A percentile compares a stretch with the other conserved stretches of the same genome.
Conservation (phyloP, 2,797 vertebrate genomes). For the Anolis apletophallus region DNA sequence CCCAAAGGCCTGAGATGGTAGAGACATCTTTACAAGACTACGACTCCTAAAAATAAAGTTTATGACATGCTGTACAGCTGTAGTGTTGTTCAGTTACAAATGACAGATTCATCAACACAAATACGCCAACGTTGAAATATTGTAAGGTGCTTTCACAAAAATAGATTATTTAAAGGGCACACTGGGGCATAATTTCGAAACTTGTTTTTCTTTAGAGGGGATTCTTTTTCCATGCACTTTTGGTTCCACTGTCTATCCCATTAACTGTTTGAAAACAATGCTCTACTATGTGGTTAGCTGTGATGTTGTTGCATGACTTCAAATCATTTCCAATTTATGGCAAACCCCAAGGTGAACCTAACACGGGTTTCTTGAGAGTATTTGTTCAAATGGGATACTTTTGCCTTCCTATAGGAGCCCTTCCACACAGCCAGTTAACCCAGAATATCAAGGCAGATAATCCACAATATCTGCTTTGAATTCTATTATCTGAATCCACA, state of each 20-base stretch:
- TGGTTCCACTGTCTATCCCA: slow-evolving; percentile 31
- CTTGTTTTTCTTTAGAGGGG: slow-evolving; percentile 3
- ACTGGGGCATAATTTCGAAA: slow-evolving; percentile 41
- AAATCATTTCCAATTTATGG: too few relatives aligned
- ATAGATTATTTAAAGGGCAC: slow-evolving; percentile 57
- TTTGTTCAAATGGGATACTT: too few relatives aligned
- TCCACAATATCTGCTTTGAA: too few relatives aligned
- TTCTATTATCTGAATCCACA: too few relatives aligned
- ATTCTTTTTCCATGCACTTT: slow-evolving; percentile 27
- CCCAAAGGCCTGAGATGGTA: slow-evolving; percentile 31
- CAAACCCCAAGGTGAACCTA: background rate
- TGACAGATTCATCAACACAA: slow-evolving; percentile 63
- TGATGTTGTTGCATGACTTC: too few relatives aligned
- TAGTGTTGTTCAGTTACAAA: slow-evolving; percentile 51
- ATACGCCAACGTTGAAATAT: slow-evolving; percentile 57
- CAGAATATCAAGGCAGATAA: too few relatives aligned
- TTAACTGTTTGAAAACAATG: background rate
- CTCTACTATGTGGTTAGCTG: background rate
- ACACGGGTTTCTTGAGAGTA: too few relatives aligned
- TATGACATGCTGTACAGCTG: slow-evolving; percentile 60
- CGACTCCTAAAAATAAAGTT: slow-evolving; percentile 70
- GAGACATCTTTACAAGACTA: slow-evolving; percentile 54
- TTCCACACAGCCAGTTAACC: too few relatives aligned
- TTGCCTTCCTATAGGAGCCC: too few relatives aligned
- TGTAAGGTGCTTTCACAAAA: slow-evolving; percentile 39